Percentiles rank a stretch among this genome's conserved stretches.
phyloP scores from a whole-genome alignment of 2,113 vertebrate species.

The Phalacrocorax brasilianus region DNA sequence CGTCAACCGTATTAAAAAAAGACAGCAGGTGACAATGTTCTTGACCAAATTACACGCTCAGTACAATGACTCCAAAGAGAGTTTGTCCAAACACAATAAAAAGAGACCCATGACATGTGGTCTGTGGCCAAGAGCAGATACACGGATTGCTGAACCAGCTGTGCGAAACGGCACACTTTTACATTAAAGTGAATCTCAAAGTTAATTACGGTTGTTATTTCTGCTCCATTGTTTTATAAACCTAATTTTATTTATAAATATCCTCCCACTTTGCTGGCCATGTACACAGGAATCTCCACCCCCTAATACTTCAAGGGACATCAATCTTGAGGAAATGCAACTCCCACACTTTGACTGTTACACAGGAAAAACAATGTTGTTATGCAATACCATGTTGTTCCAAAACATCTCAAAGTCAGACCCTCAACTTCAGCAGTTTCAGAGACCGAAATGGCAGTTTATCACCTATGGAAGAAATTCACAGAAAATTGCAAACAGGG shows the following conservation, averaged over 20 bases:
- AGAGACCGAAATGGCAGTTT: background rate
- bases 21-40: background rate
- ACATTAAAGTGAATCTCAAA: background rate
- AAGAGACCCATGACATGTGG: background rate
- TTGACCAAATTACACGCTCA: background rate
- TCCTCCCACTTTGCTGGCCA: background rate
- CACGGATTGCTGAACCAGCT: background rate
- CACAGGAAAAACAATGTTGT: conserved; percentile 38
- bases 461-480: background rate
- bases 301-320: conserved; percentile 17
- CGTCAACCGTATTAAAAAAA: background rate
- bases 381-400: background rate
- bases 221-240: conserved; percentile 48
- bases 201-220: conserved; percentile 6
- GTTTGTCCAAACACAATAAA: background rate
- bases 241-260: conserved; percentile 30
- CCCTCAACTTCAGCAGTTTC: background rate
- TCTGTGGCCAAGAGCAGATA: background rate
- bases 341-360: conserved; percentile 50
- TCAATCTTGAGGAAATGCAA: conserved; percentile 47
- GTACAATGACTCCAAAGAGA: background rate
- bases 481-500: background rate
- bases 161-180: background rate
- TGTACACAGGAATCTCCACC: conserved; percentile 52
- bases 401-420: conserved; percentile 16